A percentile compares a stretch with the other conserved stretches of the same genome.
These are phyloP conservation scores for Laodelphax striatellus DNA, from an alignment of 1,140 invertebrate genomes.

Conservation along the genomic window DNA sequence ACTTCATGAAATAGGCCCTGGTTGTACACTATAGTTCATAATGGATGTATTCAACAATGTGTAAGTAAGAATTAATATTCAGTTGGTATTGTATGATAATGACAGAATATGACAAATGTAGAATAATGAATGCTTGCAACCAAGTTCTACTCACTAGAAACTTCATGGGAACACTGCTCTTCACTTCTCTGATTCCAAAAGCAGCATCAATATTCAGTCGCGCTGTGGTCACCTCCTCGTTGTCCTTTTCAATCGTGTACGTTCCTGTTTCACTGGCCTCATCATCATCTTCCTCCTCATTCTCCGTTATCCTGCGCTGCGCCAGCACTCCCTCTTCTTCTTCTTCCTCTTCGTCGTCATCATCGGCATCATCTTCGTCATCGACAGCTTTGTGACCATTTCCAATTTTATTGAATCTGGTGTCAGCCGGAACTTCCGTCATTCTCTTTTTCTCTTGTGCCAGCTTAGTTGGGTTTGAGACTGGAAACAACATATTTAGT, in stretches of 20 bases:
- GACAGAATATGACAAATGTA: too few species aligned
- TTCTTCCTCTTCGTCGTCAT: background rate
- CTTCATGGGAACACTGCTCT: conserved; percentile 29
- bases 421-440: background rate
- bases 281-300: conserved; percentile 30
- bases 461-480: background rate
- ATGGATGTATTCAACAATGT: too few species aligned
- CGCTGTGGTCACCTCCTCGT: conserved; percentile 74
- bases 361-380: too few species aligned
- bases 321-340: background rate
- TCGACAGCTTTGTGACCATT: background rate
- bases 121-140: background rate
- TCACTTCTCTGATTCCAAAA: conserved; percentile 43
- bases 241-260: conserved; percentile 76
- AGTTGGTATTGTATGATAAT: too few species aligned
- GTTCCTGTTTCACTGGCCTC: conserved; percentile 73
- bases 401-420: background rate
- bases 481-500: background rate
- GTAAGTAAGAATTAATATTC: too few species aligned
- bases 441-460: conserved; percentile 4
- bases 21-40: too few species aligned
- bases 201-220: conserved; percentile 73
- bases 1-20: too few species aligned
- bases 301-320: background rate
- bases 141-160: conserved; percentile 23